Evolutionary conservation across 1,140 invertebrate species (phyloP), one percentile per base, ranked within the genome.

Genomic region (Lepidurus apus): DNA sequence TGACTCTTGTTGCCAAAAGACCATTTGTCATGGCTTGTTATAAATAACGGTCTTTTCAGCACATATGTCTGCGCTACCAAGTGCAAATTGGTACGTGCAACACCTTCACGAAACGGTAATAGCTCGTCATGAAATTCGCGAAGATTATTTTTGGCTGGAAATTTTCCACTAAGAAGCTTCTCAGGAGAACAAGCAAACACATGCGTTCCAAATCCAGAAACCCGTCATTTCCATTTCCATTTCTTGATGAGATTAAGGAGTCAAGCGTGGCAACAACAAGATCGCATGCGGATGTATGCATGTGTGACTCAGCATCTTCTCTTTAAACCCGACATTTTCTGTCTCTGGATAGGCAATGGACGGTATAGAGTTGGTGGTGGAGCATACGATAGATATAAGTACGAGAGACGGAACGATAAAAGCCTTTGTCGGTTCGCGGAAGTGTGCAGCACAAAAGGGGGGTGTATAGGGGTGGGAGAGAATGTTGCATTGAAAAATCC

Each of bases 301-400:
- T 65, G 45, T 47, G 53, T 65, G 53, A 65, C 53, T 65, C 53
- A 65, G 53, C 53, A 65, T 65, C 53, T 65, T 65, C 53, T 21
- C 53, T 65, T 65, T 4, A 34, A 34, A 65, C 21, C 53, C 17
- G 21, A 65, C 21, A 21, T 21, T 65, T 8, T 65, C 53, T 13
- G 53, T 65, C 17, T n/a, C 6, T 17, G 53, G 7, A n/a, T 13
- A 7, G n/a, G 17, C 53, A 65, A 17, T 65, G 53, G 53, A 65
- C 53, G 3, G 2, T 21, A 65, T 21, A 65, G 53, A 65, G 53
- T 65, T 65, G 53, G 53, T n/a, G 21, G 53, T 65, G 9, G 21
- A 65, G 47, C 47, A 65, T 13, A 65, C 13, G 11, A 65, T 9
- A 65, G 53, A 65, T 65, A 17, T 5, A 65, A n/a, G 13, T 65